A percentile compares a stretch with the other conserved stretches of the same genome.
These are phyloP conservation scores for Arge pagana DNA, from an alignment of 2,888 invertebrate genomes.

Conservation along the genomic window DNA sequence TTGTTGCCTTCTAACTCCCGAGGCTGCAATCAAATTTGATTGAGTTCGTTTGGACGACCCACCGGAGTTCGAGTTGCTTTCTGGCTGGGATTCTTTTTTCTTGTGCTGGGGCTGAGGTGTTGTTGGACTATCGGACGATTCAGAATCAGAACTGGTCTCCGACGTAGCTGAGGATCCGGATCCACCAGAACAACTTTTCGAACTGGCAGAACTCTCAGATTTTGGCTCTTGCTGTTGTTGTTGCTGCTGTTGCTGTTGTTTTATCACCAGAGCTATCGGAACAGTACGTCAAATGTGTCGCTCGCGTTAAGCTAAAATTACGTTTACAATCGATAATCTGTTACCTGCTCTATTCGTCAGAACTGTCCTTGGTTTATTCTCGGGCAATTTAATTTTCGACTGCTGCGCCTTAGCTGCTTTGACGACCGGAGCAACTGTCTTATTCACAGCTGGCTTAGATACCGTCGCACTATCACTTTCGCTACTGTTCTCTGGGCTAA, in stretches of 20 bases:
- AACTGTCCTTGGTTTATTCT: slow-evolving; percentile 59
- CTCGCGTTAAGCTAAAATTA: neutral
- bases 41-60: slow-evolving; percentile 47
- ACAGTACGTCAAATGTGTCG: neutral
- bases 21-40: slow-evolving; percentile 46
- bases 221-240: slow-evolving; percentile 51
- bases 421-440: slow-evolving; percentile 43
- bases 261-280: slow-evolving; percentile 38
- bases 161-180: slow-evolving; percentile 70
- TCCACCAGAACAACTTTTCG: slow-evolving; percentile 66
- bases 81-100: slow-evolving; percentile 49
- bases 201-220: slow-evolving; percentile 70
- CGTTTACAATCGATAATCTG: slow-evolving; percentile 10
- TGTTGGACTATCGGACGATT: slow-evolving; percentile 65
- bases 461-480: slow-evolving; percentile 62
- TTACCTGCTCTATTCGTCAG: slow-evolving; percentile 57
- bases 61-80: slow-evolving; percentile 30
- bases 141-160: slow-evolving; percentile 68
- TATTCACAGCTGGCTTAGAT: slow-evolving; percentile 56
- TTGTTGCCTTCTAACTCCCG: slow-evolving; percentile 42
- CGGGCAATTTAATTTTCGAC: slow-evolving; percentile 53
- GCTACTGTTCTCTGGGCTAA: slow-evolving; percentile 80
- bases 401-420: slow-evolving; percentile 40
- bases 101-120: slow-evolving; percentile 56
- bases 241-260: slow-evolving; percentile 43